Evolutionary conservation across 2,113 vertebrate species (phyloP), one percentile per base, ranked within the genome.

Genomic region (Hippocampus zosterae): DNA sequence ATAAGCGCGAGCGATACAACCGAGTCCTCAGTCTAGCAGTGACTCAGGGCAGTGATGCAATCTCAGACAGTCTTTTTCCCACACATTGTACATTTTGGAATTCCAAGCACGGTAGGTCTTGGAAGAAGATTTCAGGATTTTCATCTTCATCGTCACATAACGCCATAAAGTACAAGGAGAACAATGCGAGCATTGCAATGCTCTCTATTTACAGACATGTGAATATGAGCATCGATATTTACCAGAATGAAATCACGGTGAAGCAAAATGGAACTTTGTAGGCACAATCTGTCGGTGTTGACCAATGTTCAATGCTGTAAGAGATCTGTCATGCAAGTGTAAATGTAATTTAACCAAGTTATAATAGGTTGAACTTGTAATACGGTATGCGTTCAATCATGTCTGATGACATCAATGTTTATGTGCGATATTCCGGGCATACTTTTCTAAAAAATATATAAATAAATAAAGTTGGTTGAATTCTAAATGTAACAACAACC

Each of bases 1-100:
- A 88, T 63, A 69, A 63, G 18, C 15, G 66, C 68, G 66, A 75
- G 67, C 67, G 57, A 50, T 62, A 50, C 65, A 66, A 75, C 50
- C 61, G 65, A 69, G 59, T 42, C 65, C 67, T 65, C 67, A 53
- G 57, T 68, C 56, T 74, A 75, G 64, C 74, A 65, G 37, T 81
- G 75, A 80, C 76, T 79, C 68, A 78, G 65, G 50, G 61, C 57
- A 76, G 55, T 82, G 80, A 85, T 70, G 78, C 63, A 86, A 78
- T 56, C 2, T 66, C 72, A 60, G 60, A 52, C 71, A 69, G 41
- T 33, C 70, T 74, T 48, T 48, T 48, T 81, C 40, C 41, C 76
- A 71, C 74, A 76, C 67, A 70, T 16, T 65, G 57, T 65, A 73
- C n/a, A 73, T 44, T 44, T 15, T 13, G 21, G 60, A 21, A 19